Conservation (phyloP, 2,888 invertebrate species). For the Ypsolopha sequella region DNA sequence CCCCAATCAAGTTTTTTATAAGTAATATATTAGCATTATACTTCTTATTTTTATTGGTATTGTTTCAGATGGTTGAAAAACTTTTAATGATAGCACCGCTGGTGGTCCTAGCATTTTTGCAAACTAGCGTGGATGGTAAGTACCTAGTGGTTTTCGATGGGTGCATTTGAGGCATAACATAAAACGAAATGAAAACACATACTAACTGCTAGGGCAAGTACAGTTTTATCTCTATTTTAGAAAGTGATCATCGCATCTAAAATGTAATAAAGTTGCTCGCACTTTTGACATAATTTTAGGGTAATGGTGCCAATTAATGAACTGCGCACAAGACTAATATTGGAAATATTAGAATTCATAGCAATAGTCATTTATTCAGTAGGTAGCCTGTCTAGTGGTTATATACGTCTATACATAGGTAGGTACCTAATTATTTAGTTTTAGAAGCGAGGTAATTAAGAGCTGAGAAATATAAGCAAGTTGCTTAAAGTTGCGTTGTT, state of each 20-base stretch:
- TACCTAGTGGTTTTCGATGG: slow-evolving; percentile 3
- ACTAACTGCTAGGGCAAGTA: not conserved
- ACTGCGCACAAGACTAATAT: no score
- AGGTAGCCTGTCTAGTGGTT: no score
- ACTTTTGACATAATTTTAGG: not conserved
- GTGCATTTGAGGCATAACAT: not conserved
- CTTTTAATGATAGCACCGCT: slow-evolving; percentile 42
- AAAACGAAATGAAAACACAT: not conserved
- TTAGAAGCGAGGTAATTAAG: no score
- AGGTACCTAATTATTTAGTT: no score
- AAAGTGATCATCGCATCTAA: not conserved
- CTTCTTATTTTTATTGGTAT: slow-evolving; percentile 4
- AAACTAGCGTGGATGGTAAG: slow-evolving; percentile 44
- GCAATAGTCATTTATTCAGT: no score
- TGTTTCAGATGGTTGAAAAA: slow-evolving; percentile 48
- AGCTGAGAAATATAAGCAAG: no score
- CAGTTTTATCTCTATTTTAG: not conserved
- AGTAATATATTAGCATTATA: not conserved
- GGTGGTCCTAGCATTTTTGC: slow-evolving; percentile 41
- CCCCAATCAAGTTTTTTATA: not conserved
- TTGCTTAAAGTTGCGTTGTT: no score
- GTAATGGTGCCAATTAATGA: no score
- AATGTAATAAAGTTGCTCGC: not conserved
- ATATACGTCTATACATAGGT: no score
- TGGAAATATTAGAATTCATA: no score